Evolutionary conservation across 2,797 vertebrate species (phyloP).

Genomic region (Falco rusticolus): DNA sequence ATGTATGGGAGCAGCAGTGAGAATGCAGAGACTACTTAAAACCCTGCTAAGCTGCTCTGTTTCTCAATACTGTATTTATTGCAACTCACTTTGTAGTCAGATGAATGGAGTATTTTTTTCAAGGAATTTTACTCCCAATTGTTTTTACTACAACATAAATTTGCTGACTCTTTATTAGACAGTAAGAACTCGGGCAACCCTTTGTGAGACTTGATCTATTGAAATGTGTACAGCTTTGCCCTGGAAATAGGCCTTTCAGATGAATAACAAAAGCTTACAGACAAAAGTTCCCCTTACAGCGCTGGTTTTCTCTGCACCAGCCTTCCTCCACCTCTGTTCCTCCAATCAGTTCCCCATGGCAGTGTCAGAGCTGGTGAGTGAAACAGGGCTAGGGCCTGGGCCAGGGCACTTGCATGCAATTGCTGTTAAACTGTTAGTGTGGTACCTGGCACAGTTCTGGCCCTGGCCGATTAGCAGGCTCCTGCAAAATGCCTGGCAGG

Average conservation of each 20-base stretch:
- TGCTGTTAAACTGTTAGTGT: neutral
- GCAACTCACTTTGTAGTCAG: conserved; percentile 73
- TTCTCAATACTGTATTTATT: conserved; percentile 66
- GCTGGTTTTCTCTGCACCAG: neutral
- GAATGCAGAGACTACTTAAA: conserved; percentile 59
- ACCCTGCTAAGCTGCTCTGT: conserved; percentile 61
- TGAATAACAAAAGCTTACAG: neutral
- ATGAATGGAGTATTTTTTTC: conserved; percentile 69
- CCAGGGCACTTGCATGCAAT: neutral
- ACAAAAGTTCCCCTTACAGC: neutral
- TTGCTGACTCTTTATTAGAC: conserved; percentile 70
- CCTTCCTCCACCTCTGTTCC: neutral
- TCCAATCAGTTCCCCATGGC: neutral
- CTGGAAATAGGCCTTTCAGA: neutral
- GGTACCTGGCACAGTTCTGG: neutral
- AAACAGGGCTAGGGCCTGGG: neutral
- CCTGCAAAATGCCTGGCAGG: neutral
- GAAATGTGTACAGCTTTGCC: conserved; percentile 16
- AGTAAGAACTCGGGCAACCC: conserved; percentile 49
- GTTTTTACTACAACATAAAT: conserved; percentile 78
- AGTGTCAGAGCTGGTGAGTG: neutral
- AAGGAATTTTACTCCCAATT: conserved; percentile 71
- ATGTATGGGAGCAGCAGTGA: conserved; percentile 39
- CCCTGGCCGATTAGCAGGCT: rapidly evolving
- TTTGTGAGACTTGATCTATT: conserved; percentile 61